phyloP scores from a whole-genome alignment of 2,113 vertebrate species.

The Podocnemis expansa region DNA sequence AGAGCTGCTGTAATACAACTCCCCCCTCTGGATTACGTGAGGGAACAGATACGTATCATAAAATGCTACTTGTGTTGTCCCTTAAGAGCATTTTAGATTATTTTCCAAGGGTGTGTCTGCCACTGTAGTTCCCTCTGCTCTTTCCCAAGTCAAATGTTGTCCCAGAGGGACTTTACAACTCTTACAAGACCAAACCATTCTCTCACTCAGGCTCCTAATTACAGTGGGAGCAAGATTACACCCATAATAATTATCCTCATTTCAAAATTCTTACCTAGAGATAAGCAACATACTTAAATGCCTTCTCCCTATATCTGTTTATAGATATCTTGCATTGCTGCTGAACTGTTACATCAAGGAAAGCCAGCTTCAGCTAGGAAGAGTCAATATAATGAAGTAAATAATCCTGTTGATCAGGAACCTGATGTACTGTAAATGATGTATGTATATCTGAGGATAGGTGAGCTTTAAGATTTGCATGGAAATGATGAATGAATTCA shows the following conservation, averaged over 20 bases:
- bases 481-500: background rate
- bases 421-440: no score
- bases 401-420: background rate
- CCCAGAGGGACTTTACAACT: background rate
- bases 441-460: background rate
- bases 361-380: accelerated
- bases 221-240: background rate
- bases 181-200: background rate
- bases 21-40: background rate
- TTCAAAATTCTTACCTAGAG: background rate
- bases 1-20: background rate
- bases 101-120: background rate
- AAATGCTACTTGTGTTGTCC: background rate
- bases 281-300: accelerated
- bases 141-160: background rate
- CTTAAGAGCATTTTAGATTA: background rate
- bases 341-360: background rate
- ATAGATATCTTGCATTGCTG: background rate
- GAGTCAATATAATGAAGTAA: background rate
- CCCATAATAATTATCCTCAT: background rate
- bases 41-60: accelerated
- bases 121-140: background rate
- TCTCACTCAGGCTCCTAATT: background rate
- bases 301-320: background rate
- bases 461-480: background rate